phyloP scores from a whole-genome alignment of 1,140 invertebrate species.

The Drepana arcuata region DNA sequence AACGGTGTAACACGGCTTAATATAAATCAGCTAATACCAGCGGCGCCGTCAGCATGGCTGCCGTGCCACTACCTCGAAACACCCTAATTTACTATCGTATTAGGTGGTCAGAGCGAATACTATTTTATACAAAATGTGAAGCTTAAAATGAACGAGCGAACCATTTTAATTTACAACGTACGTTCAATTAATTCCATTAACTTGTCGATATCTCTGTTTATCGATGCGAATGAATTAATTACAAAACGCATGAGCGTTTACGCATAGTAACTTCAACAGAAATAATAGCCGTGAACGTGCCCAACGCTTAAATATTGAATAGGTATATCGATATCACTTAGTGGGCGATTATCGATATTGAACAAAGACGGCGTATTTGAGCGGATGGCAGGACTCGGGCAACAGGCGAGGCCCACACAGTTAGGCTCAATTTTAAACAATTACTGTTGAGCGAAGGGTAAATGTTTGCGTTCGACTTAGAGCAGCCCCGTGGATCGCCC shows the following conservation, averaged over 20 bases:
- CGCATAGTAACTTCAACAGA: not conserved
- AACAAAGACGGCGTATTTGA: constrained; percentile 34
- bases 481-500: constrained; percentile 41
- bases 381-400: constrained; percentile 26
- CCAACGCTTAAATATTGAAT: constrained; percentile 4
- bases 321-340: constrained; percentile 22
- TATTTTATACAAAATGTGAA: constrained; percentile 43
- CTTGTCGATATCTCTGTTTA: constrained; percentile 20
- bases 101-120: constrained; percentile 27
- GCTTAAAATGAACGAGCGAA: constrained; percentile 30
- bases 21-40: constrained; percentile 27
- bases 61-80: constrained; percentile 24
- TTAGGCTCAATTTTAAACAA: constrained; percentile 69
- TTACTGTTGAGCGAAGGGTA: constrained; percentile 64
- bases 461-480: constrained; percentile 66
- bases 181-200: constrained; percentile 35
- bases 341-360: constrained; percentile 35
- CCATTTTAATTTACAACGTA: constrained; percentile 39
- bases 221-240: constrained; percentile 17
- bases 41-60: constrained; percentile 18
- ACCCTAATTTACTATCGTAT: constrained; percentile 52
- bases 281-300: constrained; percentile 2
- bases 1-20: constrained; percentile 24
- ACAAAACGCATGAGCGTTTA: constrained; percentile 8
- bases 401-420: constrained; percentile 60